These are phyloP conservation scores for Thermophis baileyi DNA, from an alignment of 2,113 vertebrate genomes.

Conservation along the genomic window DNA sequence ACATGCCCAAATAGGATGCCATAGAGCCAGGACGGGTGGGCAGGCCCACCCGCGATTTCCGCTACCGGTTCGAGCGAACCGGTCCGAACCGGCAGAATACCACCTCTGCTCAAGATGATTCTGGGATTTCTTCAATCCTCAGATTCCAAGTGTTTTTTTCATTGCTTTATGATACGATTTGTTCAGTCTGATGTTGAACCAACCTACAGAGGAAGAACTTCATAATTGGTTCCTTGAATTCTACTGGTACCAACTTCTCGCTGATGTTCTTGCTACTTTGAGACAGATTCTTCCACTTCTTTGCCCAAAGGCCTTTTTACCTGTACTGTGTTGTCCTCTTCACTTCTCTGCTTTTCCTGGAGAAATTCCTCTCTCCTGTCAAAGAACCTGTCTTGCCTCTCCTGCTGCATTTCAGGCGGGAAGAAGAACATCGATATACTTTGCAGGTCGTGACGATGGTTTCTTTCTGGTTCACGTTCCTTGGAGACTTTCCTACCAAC, in stretches of 20 bases:
- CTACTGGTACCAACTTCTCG: not conserved
- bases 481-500: not conserved
- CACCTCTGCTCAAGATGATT: not conserved
- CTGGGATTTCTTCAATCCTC: not conserved
- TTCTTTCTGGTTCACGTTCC: not conserved
- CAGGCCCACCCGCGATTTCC: no score
- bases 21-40: no score
- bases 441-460: not conserved
- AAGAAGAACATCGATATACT: not conserved
- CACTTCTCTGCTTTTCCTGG: not conserved
- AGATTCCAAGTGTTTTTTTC: not conserved
- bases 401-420: not conserved
- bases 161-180: not conserved
- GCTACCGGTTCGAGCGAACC: no score
- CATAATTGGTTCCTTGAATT: not conserved
- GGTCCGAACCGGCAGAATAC: no score
- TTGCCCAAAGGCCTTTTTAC: not conserved
- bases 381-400: not conserved
- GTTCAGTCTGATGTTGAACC: not conserved
- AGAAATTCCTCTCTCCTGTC: not conserved
- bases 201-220: not conserved
- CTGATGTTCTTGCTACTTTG: not conserved
- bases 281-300: not conserved
- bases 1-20: no score
- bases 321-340: not conserved